Evolutionary conservation across 2,888 invertebrate species (phyloP), one percentile per base, ranked within the genome.

Genomic region (Drosophila sordidapex): DNA sequence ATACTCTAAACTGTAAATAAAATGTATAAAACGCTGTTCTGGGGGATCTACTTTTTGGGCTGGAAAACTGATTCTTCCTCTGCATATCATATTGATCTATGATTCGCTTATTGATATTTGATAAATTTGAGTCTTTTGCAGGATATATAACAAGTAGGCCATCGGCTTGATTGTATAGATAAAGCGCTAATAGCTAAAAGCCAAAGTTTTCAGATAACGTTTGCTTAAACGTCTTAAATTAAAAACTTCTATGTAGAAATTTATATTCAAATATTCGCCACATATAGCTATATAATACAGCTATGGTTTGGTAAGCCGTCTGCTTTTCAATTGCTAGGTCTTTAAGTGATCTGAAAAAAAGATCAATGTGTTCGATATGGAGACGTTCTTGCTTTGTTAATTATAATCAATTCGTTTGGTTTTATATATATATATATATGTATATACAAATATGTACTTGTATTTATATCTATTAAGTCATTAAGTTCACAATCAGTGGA

Each of bases 1-100:
- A 48, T n/a, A 53, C n/a, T 8, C 25, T 31, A n/a, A 53, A 65
- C 54, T 87, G 87, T 89, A 87, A 87, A 89, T 87, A 89, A 87
- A 89, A 70, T 29, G 6, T 29, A 62, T 66, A n/a, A 68, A 69
- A 63, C n/a, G 65, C 67, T 77, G 58, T 71, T 57, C 64, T 21
- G 46, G 21, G 46, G 66, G 31, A 33, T 63, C 11, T 2, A 31
- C 15, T 68, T 57, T 35, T 31, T 29, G 53, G 53, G 13, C 2
- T 2, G 1, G 4, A 5, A 25, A 11, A 52, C 6, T 15, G 4
- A 4, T 27, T 49, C 1, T 27, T 48, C 4, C 4, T 1, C 2
- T n/a, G 10, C 4, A 40, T 10, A 40, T 40, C n/a, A 36, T 8
- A 40, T n/a, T 10, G 40, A 40, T 40, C 18, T 43, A n/a, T 11